phyloP scores from a whole-genome alignment of 2,113 vertebrate genomes.

The Dipodomys stephensi region DNA sequence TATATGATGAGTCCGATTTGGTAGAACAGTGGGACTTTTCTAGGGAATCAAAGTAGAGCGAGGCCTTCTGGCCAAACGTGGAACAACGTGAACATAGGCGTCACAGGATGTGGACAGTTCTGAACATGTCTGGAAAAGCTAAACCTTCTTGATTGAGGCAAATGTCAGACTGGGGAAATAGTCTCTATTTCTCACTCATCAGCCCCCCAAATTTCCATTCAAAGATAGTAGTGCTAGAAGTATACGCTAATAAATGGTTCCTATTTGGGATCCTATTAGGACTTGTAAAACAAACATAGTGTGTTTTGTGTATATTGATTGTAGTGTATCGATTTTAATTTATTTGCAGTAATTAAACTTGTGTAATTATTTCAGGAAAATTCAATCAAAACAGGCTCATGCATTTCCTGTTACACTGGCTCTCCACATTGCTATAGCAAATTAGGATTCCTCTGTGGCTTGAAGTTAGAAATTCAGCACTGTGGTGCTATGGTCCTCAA shows the following conservation, averaged over 20 bases:
- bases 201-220: neutral
- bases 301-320: slow-evolving; percentile 66
- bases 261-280: slow-evolving; percentile 9
- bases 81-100: neutral
- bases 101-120: neutral
- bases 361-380: slow-evolving; percentile 64
- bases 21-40: neutral
- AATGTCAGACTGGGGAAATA: neutral
- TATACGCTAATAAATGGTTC: neutral
- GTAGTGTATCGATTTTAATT: slow-evolving; percentile 65
- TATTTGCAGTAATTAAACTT: slow-evolving; percentile 74
- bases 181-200: neutral
- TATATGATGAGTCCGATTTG: neutral
- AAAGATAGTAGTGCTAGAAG: neutral
- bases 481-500: neutral
- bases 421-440: neutral
- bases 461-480: neutral
- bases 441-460: neutral
- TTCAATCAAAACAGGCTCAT: slow-evolving; percentile 24
- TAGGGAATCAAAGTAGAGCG: neutral
- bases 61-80: neutral
- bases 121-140: neutral
- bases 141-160: neutral
- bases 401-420: slow-evolving; percentile 2
- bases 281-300: slow-evolving; percentile 55